Evolutionary conservation across 2,888 invertebrate species (phyloP), one percentile per base, ranked within the genome.

Genomic region (Callinectes sapidus): DNA sequence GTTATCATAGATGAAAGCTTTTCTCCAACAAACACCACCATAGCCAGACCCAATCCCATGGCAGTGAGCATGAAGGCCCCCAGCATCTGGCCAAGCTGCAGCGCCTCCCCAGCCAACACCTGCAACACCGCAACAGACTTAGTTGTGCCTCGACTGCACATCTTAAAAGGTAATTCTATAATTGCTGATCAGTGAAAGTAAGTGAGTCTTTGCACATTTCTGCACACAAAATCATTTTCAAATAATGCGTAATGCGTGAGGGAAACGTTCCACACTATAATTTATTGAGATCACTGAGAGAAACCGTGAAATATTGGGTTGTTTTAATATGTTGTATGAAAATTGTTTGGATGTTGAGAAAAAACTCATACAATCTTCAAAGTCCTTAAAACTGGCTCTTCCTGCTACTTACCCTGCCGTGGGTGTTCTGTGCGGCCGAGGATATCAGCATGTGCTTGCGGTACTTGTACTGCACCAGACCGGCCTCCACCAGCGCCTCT

Each of bases 11-110:
- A 71, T 28, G 13, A 28, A 48, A 90, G 16, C 55, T 18, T n/a
- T 85, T 85, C 85, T n/a, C 55, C 28, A 28, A 85, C 23, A 16
- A 85, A 35, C 48, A 85, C 87, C 3, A 71, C n/a, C n/a, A 18
- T 61, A 8, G 90, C 23, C 5, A 61, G 16, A 39, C 85, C 42
- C n/a, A 89, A 16, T 23, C 89, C 92, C 28, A 86, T 18, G 18
- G 48, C 86, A 61, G 28, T 81, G 18, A 92, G 86, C 92, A 92
- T 92, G 86, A 92, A 89, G 32, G 92, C 90, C 13, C 92, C 92
- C 28, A 92, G 87, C 61, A 92, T 42, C 87, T 92, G 89, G 10
- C 66, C 90, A 2, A 92, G n/a, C 10, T 86, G 86, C 32, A 92
- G 92, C 71, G 90, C 14, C 18, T 16, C 39, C 0, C 92, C 92